Evolutionary conservation across 2,888 invertebrate species (phyloP).

Genomic region (Hemicrepidius hirtus): DNA sequence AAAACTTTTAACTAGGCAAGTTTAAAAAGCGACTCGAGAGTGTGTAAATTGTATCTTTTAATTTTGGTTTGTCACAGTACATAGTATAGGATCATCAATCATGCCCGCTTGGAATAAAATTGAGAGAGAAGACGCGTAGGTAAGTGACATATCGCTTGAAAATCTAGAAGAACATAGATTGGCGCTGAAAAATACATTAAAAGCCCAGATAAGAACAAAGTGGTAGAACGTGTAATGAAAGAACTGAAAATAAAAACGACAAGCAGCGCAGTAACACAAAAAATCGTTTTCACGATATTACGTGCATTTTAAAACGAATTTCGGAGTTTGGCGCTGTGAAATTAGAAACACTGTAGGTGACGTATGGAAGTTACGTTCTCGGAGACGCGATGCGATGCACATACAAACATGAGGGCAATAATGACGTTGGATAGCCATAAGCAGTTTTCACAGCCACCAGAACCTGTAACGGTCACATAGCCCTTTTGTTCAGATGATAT

Average conservation of each 20-base stretch:
- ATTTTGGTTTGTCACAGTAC: slow-evolving; percentile 38
- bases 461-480: slow-evolving; percentile 28
- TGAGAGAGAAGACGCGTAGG: slow-evolving; percentile 30
- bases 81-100: slow-evolving; percentile 38
- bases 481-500: slow-evolving; percentile 37
- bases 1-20: slow-evolving; percentile 43
- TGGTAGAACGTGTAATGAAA: slow-evolving; percentile 52
- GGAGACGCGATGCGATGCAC: slow-evolving; percentile 48
- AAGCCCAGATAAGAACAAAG: slow-evolving; percentile 51
- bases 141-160: slow-evolving; percentile 43
- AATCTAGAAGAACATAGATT: slow-evolving; percentile 50
- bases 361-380: slow-evolving; percentile 52
- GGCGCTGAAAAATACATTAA: slow-evolving; percentile 48
- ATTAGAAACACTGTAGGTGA: slow-evolving; percentile 57
- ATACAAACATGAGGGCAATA: slow-evolving; percentile 50
- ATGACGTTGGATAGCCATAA: slow-evolving; percentile 42
- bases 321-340: slow-evolving; percentile 41
- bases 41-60: slow-evolving; percentile 48
- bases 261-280: slow-evolving; percentile 45
- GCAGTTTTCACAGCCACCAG: slow-evolving; percentile 36
- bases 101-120: slow-evolving; percentile 36
- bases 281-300: slow-evolving; percentile 53
- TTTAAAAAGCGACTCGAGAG: slow-evolving; percentile 37
- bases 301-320: slow-evolving; percentile 56
- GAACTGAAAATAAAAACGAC: slow-evolving; percentile 49